These are phyloP conservation scores for Volucella inanis DNA, from an alignment of 2,888 invertebrate species.

Conservation along the genomic window DNA sequence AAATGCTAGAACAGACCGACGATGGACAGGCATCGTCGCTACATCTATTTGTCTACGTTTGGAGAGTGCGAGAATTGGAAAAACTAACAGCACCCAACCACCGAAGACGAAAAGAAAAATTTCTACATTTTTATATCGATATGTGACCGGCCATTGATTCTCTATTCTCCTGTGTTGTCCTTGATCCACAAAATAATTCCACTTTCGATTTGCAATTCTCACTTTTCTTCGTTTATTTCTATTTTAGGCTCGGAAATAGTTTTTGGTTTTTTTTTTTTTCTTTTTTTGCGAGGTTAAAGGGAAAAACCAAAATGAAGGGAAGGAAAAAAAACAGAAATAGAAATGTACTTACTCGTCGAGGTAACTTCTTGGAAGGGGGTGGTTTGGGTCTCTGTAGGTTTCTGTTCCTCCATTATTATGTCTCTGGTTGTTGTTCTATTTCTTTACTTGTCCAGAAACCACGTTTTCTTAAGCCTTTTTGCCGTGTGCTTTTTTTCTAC, in stretches of 20 bases:
- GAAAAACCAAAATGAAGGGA: constrained; percentile 5
- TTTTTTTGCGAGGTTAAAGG: neutral
- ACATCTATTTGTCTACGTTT: constrained; percentile 65
- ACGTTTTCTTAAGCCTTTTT: constrained; percentile 66
- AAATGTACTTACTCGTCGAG: constrained; percentile 81
- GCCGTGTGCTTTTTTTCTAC: constrained; percentile 15
- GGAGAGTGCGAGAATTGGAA: constrained; percentile 22
- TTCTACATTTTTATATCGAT: neutral
- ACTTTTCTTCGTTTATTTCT: no score
- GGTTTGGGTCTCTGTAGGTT: constrained; percentile 79
- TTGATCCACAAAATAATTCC: constrained; percentile 19
- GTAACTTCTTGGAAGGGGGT: constrained; percentile 81
- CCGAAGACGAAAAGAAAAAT: constrained; percentile 7
- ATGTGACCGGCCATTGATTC: neutral
- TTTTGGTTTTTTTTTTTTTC: constrained; percentile 10
- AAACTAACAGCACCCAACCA: constrained; percentile 34
- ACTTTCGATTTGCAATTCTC: neutral
- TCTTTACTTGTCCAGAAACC: constrained; percentile 60
- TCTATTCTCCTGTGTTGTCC: constrained; percentile 15
- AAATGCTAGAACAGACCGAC: constrained; percentile 65
- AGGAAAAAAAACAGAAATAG: constrained; percentile 15
- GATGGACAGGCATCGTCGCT: constrained; percentile 2
- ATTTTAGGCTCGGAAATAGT: neutral
- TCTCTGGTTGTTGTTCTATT: constrained; percentile 48
- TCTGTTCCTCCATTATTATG: constrained; percentile 66